These are phyloP conservation scores for Urophycis tenuis DNA, from an alignment of 2,797 vertebrate species.

Conservation along the genomic window DNA sequence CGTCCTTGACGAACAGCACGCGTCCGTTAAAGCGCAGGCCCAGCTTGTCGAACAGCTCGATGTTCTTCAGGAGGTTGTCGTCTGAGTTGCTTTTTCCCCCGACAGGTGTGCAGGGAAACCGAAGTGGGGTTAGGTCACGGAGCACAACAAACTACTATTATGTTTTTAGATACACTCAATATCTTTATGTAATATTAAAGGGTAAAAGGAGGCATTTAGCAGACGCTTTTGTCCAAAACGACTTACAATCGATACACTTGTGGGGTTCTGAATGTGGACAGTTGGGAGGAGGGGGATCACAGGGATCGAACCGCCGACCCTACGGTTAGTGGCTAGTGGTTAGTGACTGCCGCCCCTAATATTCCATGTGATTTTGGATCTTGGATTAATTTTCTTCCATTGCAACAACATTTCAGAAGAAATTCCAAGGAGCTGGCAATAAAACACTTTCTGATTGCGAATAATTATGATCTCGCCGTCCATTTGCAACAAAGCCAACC, in stretches of 20 bases:
- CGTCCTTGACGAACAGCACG: conserved; percentile 96
- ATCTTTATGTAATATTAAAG: too few relatives aligned
- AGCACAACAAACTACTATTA: not conserved
- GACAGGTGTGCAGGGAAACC: conserved; percentile 15
- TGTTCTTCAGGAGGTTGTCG: conserved; percentile 99
- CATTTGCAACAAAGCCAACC: not conserved
- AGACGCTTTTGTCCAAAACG: too few relatives aligned
- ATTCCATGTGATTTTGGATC: not conserved
- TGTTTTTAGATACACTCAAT: not conserved
- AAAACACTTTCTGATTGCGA: not conserved
- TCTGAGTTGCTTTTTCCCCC: conserved; percentile 93
- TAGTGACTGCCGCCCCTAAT: too few relatives aligned
- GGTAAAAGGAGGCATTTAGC: too few relatives aligned
- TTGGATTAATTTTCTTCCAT: not conserved
- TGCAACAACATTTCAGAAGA: not conserved
- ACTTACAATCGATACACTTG: too few relatives aligned
- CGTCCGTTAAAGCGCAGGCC: conserved; percentile 93
- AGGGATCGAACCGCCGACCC: too few relatives aligned
- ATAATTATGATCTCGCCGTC: not conserved
- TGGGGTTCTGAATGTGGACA: too few relatives aligned
- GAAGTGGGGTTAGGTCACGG: not conserved
- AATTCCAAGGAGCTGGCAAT: not conserved
- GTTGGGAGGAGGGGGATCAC: too few relatives aligned
- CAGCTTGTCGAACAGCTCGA: conserved; percentile 96
- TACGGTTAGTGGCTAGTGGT: too few relatives aligned